Evolutionary conservation across 30 jellyfish, hydroid and myxozoan species (phyloP), one percentile per base, ranked within the genome.

Genomic region (Rhopilema esculentum): DNA sequence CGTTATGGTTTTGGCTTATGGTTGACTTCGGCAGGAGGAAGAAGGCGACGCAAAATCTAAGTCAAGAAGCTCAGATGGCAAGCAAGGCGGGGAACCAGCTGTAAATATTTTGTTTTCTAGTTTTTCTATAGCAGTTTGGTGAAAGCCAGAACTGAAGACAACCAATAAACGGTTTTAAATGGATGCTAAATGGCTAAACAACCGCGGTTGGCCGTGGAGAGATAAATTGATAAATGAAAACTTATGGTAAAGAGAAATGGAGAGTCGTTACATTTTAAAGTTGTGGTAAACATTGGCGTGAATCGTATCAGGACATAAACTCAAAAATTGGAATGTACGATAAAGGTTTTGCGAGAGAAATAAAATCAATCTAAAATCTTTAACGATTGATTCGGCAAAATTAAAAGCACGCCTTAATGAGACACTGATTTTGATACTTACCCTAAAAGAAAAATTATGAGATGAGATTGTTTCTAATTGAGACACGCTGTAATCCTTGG

Each of bases 51-150:
- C 77, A 16, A 65, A 81, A 49, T 88, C 78, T 19, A 88, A 88
- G 79, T 29, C 94, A n/a, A 63, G 88, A 64, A 73, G 84, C 40
- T 66, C 97, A 79, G 81, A 57, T 27, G 90, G 95, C 61, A 86
- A 31, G 62, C 91, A 65, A 88, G 97, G 91, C 87, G 92, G 97
- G 52, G 69, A 51, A 48, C 91, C 97, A 53, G 97, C 97, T 18
- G 97, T 88, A 88, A 88, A 72, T 88, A 87, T 79, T 57, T 63
- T 69, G 65, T 77, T 77, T 57, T 29, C 75, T 48, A 19, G 22
- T 77, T 77, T 77, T 63, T 51, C 48, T 73, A 6, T 40, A 6
- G 57, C 57, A 40, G 57, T 40, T 40, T 40, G 57, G 57, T 40
- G 57, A 40, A 40, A 40, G 57, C 57, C 57, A 40, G 57, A 40